Conservation (phyloP, 2,113 vertebrate species). For the Mus spicilegus region DNA sequence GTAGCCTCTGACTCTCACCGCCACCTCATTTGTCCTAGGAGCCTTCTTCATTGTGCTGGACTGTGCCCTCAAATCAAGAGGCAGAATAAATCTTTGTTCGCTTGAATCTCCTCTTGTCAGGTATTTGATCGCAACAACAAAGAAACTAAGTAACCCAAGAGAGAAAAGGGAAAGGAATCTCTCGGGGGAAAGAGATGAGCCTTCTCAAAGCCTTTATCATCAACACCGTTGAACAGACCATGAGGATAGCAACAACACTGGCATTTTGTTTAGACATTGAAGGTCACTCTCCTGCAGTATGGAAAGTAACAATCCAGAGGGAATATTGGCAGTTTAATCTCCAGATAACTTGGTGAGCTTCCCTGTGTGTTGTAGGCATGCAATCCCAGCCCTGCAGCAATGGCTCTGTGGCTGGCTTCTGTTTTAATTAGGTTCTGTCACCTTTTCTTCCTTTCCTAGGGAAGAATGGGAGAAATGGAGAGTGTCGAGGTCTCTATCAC, state of each 20-base stretch:
- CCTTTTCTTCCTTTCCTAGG: not conserved
- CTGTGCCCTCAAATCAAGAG: not conserved
- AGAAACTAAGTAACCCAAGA: not conserved
- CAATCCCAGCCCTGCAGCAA: not conserved
- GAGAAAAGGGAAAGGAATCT: not conserved
- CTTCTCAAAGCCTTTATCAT: conserved; percentile 7
- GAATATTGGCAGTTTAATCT: not conserved
- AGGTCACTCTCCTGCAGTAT: not conserved
- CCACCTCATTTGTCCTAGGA: too few relatives aligned
- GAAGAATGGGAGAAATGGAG: not conserved
- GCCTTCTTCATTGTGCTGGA: not conserved
- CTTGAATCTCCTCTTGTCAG: not conserved
- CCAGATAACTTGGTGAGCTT: not conserved
- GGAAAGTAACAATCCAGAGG: not conserved
- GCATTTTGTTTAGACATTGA: not conserved
- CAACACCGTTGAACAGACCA: conserved; percentile 17
- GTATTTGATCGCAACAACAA: not conserved
- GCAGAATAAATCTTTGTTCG: not conserved
- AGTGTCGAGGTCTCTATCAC: not conserved
- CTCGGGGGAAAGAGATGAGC: not conserved
- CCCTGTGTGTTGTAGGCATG: not conserved
- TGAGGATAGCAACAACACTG: not conserved
- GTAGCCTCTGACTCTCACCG: too few relatives aligned
- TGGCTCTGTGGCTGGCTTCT: not conserved
- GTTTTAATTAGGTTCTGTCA: not conserved